Evolutionary conservation across 2,797 vertebrate species (phyloP).

Genomic region (Mormyrus hasselquistii): DNA sequence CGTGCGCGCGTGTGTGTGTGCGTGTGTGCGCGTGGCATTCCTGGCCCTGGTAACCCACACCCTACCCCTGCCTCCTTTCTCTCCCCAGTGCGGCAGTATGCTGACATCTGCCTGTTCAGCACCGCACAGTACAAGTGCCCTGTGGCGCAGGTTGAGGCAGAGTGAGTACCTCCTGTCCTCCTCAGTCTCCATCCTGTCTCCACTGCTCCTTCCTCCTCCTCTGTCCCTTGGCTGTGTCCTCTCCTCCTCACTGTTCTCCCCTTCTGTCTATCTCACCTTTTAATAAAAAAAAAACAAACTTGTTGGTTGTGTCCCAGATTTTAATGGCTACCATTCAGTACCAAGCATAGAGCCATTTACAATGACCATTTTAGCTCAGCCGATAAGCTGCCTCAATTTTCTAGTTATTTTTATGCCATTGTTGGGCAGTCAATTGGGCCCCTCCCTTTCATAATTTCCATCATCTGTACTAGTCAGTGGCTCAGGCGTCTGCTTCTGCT

Average conservation of each 20-base stretch:
- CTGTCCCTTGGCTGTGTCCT: not conserved
- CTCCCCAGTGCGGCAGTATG: conserved; percentile 73
- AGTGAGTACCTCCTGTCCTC: conserved; percentile 60
- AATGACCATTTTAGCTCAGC: not conserved
- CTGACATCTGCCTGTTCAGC: conserved; percentile 82
- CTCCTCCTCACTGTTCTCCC: not conserved
- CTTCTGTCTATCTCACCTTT: not conserved
- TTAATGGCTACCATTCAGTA: not conserved
- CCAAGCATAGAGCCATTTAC: not conserved
- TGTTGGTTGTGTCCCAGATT: not conserved
- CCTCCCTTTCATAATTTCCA: not conserved
- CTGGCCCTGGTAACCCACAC: conserved; percentile 6
- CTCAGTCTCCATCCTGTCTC: not conserved
- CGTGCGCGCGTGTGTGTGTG: not conserved
- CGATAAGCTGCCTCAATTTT: not conserved
- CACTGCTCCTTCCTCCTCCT: not conserved
- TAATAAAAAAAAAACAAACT: not conserved
- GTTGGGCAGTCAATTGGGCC: not conserved
- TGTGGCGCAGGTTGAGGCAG: conserved; percentile 69
- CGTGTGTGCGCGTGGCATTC: conserved; percentile 11
- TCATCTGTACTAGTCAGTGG: conserved; percentile 6
- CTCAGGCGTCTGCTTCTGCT: conserved; percentile 9
- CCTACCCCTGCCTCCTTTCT: conserved; percentile 28
- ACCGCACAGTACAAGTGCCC: conserved; percentile 79
- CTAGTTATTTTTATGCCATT: not conserved